phyloP scores from a whole-genome alignment of 2,797 vertebrate species.

The Centropyge bicolor region DNA sequence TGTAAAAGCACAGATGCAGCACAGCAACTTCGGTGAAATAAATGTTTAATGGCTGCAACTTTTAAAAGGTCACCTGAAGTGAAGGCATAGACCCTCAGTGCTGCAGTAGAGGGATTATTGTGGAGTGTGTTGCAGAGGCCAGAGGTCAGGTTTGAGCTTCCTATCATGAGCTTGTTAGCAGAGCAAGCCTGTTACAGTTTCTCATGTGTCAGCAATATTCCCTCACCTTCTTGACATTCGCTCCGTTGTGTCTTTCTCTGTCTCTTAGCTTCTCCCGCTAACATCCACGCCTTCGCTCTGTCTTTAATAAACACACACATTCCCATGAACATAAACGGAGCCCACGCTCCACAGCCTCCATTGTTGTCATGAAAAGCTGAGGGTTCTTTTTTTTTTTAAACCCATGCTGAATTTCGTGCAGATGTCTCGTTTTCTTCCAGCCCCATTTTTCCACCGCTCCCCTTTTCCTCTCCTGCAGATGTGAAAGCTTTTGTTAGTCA shows the following conservation, averaged over 20 bases:
- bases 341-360: constrained; percentile 39
- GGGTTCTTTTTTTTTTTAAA: constrained; percentile 5
- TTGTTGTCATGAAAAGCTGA: constrained; percentile 40
- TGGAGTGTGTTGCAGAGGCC: neutral
- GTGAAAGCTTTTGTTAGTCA: constrained; percentile 56
- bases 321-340: constrained; percentile 32
- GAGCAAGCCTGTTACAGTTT: constrained; percentile 17
- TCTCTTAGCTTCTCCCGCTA: neutral
- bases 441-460: constrained; percentile 44
- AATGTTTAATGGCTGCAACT: constrained; percentile 26
- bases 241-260: neutral
- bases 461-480: constrained; percentile 46
- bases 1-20: constrained; percentile 6
- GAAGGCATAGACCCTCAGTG: neutral
- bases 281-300: constrained; percentile 1
- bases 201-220: constrained; percentile 38
- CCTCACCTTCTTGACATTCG: constrained; percentile 16
- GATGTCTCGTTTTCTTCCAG: constrained; percentile 56
- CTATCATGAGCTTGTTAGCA: constrained; percentile 37
- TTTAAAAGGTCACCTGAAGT: constrained; percentile 36
- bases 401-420: constrained; percentile 32
- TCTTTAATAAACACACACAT: constrained; percentile 38
- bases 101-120: neutral
- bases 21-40: constrained; percentile 5
- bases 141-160: constrained; percentile 18